Evolutionary conservation across 2,888 invertebrate species (phyloP).

Genomic region (Beris morrisii): DNA sequence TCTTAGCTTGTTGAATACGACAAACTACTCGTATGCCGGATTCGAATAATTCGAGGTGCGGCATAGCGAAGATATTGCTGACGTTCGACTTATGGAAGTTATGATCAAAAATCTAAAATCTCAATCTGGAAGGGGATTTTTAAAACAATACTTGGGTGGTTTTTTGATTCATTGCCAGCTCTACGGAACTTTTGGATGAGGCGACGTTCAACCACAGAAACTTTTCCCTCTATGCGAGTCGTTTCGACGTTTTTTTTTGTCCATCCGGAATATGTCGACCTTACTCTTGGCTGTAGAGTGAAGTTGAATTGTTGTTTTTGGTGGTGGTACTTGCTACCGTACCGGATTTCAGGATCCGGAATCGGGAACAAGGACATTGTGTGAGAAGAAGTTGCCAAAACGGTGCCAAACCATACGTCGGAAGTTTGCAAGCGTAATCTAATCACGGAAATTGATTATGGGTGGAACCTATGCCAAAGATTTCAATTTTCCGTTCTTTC

Average conservation of each 20-base stretch:
- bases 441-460: constrained; percentile 51
- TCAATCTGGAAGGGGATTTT: background rate
- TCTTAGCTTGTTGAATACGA: too few species aligned
- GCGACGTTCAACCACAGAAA: background rate
- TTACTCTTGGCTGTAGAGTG: constrained; percentile 1
- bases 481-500: constrained; percentile 15
- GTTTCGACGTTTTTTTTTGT: background rate
- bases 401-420: constrained; percentile 49
- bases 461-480: constrained; percentile 40
- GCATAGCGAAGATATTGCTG: too few species aligned
- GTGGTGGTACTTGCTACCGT: background rate
- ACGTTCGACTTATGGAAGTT: too few species aligned
- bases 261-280: constrained; percentile 2
- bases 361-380: constrained; percentile 1
- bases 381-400: constrained; percentile 15
- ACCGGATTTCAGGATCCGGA: background rate
- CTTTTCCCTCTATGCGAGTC: background rate
- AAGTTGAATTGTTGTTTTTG: background rate
- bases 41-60: too few species aligned
- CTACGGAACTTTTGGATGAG: background rate
- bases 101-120: too few species aligned
- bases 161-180: constrained; percentile 21
- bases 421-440: constrained; percentile 48
- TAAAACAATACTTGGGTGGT: background rate
- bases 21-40: too few species aligned